Base-by-base conservation (phyloP, 2,888 invertebrate species). In the Orthonychiurus folsomi region DNA sequence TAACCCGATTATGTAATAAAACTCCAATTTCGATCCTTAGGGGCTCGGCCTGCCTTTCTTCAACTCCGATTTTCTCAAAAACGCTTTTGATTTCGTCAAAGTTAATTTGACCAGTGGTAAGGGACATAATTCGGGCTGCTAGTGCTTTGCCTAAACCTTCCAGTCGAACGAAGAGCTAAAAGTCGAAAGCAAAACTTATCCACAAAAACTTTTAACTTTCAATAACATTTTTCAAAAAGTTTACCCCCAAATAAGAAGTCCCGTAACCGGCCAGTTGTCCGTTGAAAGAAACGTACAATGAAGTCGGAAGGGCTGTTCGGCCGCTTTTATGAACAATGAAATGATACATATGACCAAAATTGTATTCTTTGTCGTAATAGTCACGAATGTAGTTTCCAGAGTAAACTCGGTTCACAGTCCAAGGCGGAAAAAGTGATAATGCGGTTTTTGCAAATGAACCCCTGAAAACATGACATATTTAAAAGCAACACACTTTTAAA, bases 71-170 rank as follows among this genome's bases (percentile, higher is more conserved):
- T 63, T 72, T 70, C 57, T 23, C 12, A 57, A 68, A 68, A 53
- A 72, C 59, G 25, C 63, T 61, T 64, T 69, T 68, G 55, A 72
- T 62, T 48, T 68, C 66, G 58, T 70, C 70, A 59, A 69, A 72
- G 55, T 70, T 69, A 59, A 68, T 65, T 58, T 67, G 68, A 62
- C 64, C 63, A 53, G 70, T 70, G 57, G 63, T 66, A 63, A 66
- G 64, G 53, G 59, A 56, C 69, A 72, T 70, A 59, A 72, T 63
- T 21, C 68, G 59, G 60, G 61, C 59, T 56, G 67, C 59, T 52
- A 69, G 63, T n/a, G 72, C 60, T 60, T 70, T 70, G 24, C 72
- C 72, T 53, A 72, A 37, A 62, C 72, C 72, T 66, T 72, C 72
- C 63, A 70, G 55, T 65, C 72, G 72, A 64, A 70, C 56, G 66